A percentile compares a stretch with the other conserved stretches of the same genome.
Evolutionary conservation across 2,113 vertebrate genomes (phyloP).

Genomic region (Planiliza haematocheilus): DNA sequence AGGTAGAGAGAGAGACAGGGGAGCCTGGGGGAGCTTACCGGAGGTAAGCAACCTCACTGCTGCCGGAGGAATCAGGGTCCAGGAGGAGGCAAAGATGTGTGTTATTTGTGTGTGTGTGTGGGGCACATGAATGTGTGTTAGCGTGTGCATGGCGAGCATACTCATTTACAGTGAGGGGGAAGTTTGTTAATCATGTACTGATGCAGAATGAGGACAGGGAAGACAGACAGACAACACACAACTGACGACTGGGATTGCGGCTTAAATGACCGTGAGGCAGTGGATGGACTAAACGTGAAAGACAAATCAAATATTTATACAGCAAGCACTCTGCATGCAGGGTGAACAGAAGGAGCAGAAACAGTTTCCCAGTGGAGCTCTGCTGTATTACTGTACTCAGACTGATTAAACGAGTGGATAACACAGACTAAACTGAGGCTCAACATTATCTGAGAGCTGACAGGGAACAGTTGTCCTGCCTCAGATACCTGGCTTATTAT

Average conservation of each 20-base stretch:
- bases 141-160: slow-evolving; percentile 14
- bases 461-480: neutral
- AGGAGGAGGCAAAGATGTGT: slow-evolving; percentile 20
- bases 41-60: slow-evolving; percentile 54
- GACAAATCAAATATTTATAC: slow-evolving; percentile 63
- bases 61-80: slow-evolving; percentile 15
- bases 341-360: slow-evolving; percentile 10
- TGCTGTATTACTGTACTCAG: slow-evolving; percentile 23
- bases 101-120: slow-evolving; percentile 24
- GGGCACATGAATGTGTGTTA: neutral
- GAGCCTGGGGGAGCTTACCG: slow-evolving; percentile 61
- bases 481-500: neutral
- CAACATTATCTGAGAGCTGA: neutral
- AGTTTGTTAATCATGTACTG: slow-evolving; percentile 45
- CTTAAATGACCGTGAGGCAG: slow-evolving; percentile 32
- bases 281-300: slow-evolving; percentile 38
- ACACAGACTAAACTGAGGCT: neutral
- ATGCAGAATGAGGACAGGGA: slow-evolving; percentile 17
- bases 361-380: slow-evolving; percentile 29
- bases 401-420: neutral
- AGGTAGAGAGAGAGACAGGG: slow-evolving; percentile 49
- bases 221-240: slow-evolving; percentile 19
- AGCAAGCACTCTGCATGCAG: slow-evolving; percentile 53
- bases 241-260: slow-evolving; percentile 25
- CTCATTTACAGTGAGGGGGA: slow-evolving; percentile 24